phyloP scores from a whole-genome alignment of 2,797 vertebrate species.

The Pseudotriccus pelzelni region DNA sequence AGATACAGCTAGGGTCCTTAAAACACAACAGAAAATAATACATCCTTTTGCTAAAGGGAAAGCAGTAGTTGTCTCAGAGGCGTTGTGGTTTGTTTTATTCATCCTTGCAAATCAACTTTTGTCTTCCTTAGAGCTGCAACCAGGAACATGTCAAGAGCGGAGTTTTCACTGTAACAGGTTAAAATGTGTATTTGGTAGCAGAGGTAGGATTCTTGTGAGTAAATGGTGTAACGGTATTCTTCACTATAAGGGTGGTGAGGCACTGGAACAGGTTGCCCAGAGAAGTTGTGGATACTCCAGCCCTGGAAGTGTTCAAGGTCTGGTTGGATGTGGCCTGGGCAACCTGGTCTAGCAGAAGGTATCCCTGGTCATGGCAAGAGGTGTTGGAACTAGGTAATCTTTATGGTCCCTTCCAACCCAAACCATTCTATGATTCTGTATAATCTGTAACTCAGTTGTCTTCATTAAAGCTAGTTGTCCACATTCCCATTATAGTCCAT shows the following conservation, averaged over 20 bases:
- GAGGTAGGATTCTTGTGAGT: neutral
- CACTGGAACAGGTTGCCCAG: neutral
- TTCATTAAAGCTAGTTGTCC: neutral
- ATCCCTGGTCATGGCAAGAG: no score
- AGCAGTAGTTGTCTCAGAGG: neutral
- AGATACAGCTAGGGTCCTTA: neutral
- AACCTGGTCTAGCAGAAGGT: neutral
- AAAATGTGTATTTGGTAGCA: neutral
- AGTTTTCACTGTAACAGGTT: neutral
- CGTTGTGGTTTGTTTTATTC: neutral
- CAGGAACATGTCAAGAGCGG: neutral
- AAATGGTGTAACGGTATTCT: neutral
- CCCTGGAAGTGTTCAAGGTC: neutral
- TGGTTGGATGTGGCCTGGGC: neutral
- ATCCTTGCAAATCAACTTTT: conserved; percentile 1
- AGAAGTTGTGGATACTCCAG: neutral
- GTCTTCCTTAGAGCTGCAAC: neutral
- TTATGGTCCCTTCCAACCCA: neutral
- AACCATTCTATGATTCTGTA: neutral
- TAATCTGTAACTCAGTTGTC: neutral
- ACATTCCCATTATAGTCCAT: neutral
- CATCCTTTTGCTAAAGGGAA: neutral
- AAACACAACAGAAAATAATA: conserved; percentile 19
- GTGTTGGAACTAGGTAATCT: neutral
- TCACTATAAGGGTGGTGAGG: neutral